These are phyloP conservation scores for Loripinus fragilis DNA, from an alignment of 2,888 invertebrate species.

Conservation along the genomic window DNA sequence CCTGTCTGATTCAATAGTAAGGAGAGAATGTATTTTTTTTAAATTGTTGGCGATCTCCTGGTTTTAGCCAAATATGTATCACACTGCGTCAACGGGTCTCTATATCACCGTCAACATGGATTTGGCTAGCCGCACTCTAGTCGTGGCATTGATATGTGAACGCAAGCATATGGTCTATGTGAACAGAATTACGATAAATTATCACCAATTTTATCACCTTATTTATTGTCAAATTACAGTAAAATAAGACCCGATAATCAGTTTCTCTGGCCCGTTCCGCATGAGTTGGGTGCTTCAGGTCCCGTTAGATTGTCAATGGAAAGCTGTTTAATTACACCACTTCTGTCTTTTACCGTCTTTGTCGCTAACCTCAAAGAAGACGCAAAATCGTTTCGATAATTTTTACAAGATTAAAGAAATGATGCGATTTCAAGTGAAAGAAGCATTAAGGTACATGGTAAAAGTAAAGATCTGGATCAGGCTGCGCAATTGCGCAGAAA, in stretches of 20 bases:
- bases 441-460: too few species aligned
- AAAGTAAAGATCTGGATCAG: too few species aligned
- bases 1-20: too few species aligned
- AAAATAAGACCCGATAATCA: background rate
- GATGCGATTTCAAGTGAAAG: too few species aligned
- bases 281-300: background rate
- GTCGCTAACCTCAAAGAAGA: background rate
- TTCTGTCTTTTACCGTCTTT: background rate
- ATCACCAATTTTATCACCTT: background rate
- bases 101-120: too few species aligned
- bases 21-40: too few species aligned
- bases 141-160: too few species aligned
- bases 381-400: background rate
- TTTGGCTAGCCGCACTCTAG: too few species aligned
- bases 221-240: constrained; percentile 3
- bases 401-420: background rate
- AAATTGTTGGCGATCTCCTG: too few species aligned
- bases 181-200: constrained; percentile 12
- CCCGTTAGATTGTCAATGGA: background rate
- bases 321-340: background rate
- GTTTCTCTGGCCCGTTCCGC: background rate
- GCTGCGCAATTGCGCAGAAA: too few species aligned
- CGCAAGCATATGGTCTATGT: background rate
- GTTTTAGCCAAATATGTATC: too few species aligned
- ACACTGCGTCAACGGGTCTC: too few species aligned